A percentile compares a stretch with the other conserved stretches of the same genome.
Evolutionary conservation across 2,888 invertebrate genomes (phyloP).

Genomic region (Itoplectis maculator): DNA sequence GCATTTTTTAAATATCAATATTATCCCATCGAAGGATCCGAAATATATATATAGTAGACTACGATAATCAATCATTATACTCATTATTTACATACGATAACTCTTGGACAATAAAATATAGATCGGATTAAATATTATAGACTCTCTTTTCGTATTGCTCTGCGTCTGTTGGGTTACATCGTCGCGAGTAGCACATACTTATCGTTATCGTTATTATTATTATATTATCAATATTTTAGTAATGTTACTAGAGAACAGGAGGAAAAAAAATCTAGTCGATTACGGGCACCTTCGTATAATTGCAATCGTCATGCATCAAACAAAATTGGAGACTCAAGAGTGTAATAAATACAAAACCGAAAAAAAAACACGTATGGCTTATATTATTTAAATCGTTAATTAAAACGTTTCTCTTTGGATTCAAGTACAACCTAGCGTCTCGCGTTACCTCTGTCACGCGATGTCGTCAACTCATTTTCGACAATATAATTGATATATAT

Average conservation of each 20-base stretch:
- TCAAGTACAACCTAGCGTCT: conserved; percentile 64
- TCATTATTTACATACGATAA: conserved; percentile 75
- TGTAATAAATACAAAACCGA: conserved; percentile 58
- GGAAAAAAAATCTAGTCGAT: conserved; percentile 48
- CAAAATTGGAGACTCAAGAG: conserved; percentile 53
- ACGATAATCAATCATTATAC: conserved; percentile 39
- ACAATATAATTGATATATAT: conserved; percentile 40
- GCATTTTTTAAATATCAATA: conserved; percentile 74
- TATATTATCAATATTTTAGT: background rate
- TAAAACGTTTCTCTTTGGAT: conserved; percentile 69
- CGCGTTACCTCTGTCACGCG: conserved; percentile 49
- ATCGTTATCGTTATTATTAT: conserved; percentile 32
- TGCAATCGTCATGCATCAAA: conserved; percentile 57
- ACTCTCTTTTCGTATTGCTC: conserved; percentile 63
- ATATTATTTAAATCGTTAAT: conserved; percentile 64
- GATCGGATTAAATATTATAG: conserved; percentile 71
- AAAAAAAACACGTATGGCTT: conserved; percentile 63
- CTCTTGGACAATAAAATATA: conserved; percentile 72
- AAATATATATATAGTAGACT: conserved; percentile 50
- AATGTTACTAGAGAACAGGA: conserved; percentile 8
- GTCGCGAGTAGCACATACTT: conserved; percentile 49
- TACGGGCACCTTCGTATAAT: conserved; percentile 66
- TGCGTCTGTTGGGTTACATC: conserved; percentile 45
- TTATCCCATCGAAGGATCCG: conserved; percentile 61
- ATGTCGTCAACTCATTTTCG: conserved; percentile 38